phyloP scores from a whole-genome alignment of 1,140 invertebrate species.

The Calephelis nemesis region DNA sequence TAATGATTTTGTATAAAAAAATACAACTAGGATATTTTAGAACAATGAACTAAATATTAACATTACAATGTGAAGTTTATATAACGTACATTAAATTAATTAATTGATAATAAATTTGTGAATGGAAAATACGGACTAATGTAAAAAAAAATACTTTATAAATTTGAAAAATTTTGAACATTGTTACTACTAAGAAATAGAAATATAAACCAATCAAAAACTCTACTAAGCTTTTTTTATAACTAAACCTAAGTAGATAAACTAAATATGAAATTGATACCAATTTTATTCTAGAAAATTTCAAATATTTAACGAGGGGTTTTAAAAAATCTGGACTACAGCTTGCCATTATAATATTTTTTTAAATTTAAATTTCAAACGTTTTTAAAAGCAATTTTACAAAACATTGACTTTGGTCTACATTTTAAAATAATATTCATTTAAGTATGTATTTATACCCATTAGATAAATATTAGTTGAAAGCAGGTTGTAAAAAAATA shows the following conservation, averaged over 20 bases:
- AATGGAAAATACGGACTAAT: neutral
- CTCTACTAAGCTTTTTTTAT: slow-evolving; percentile 6
- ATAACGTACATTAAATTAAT: neutral
- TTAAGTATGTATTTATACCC: too few relatives aligned
- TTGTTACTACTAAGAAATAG: slow-evolving; percentile 8
- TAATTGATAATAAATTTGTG: neutral
- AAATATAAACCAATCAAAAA: slow-evolving; percentile 14
- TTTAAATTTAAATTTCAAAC: too few relatives aligned
- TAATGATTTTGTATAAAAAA: too few relatives aligned
- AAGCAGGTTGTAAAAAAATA: too few relatives aligned
- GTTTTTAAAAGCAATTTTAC: too few relatives aligned
- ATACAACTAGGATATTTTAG: too few relatives aligned
- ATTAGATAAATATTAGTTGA: too few relatives aligned
- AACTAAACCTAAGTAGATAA: slow-evolving; percentile 9
- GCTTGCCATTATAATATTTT: neutral
- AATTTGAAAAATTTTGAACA: slow-evolving; percentile 7
- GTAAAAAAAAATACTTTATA: slow-evolving; percentile 12
- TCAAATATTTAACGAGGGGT: neutral
- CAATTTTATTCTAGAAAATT: neutral
- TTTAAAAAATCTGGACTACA: neutral
- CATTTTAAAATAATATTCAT: too few relatives aligned
- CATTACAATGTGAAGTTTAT: too few relatives aligned
- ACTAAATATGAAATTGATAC: neutral
- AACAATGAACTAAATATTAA: too few relatives aligned
- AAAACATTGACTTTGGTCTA: too few relatives aligned